These are phyloP conservation scores for Willowsia nigromaculata DNA, from an alignment of 2,888 invertebrate species.

Conservation along the genomic window DNA sequence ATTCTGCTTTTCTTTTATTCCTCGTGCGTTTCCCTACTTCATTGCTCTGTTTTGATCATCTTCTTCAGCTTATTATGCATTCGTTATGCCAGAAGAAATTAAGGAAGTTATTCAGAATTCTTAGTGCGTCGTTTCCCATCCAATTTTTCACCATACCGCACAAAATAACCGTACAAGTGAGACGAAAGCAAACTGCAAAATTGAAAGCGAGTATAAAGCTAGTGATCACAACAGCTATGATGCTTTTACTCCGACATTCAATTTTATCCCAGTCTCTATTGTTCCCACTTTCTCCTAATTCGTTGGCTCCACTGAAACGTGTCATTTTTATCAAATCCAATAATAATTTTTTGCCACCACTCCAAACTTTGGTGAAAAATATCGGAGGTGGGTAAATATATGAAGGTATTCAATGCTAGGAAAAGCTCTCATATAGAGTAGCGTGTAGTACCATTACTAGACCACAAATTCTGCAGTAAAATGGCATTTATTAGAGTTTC, in stretches of 20 bases:
- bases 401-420: too few species aligned
- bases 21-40: too few species aligned
- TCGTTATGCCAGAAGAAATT: too few species aligned
- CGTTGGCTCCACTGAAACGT: background rate
- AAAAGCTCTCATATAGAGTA: background rate
- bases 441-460: background rate
- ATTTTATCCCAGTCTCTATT: background rate
- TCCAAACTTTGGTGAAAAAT: background rate
- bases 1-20: too few species aligned
- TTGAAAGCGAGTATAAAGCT: too few species aligned
- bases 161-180: too few species aligned
- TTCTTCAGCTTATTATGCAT: too few species aligned
- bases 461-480: background rate
- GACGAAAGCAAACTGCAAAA: background rate
- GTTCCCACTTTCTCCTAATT: background rate
- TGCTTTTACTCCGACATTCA: too few species aligned
- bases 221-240: too few species aligned
- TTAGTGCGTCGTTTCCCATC: background rate
- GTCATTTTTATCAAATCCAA: constrained; percentile 37
- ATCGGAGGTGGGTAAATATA: too few species aligned
- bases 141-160: background rate
- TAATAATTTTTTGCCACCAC: background rate
- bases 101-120: too few species aligned
- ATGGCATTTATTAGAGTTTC: constrained; percentile 31
- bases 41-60: too few species aligned